These are phyloP conservation scores for Pantelozetes paolii DNA, from an alignment of 2,888 invertebrate genomes.

Conservation along the genomic window DNA sequence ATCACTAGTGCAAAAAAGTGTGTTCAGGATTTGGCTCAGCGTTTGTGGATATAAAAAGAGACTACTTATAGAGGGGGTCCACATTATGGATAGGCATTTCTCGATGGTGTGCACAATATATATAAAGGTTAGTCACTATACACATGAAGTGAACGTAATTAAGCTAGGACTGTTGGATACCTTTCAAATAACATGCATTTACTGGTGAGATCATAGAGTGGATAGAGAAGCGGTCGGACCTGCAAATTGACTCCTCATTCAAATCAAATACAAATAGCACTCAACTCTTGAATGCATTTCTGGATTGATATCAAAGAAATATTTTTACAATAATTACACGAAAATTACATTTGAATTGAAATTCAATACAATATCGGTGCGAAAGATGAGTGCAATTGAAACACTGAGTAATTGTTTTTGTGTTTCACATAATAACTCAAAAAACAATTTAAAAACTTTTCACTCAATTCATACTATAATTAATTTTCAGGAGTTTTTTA, in stretches of 20 bases:
- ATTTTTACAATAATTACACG: background rate
- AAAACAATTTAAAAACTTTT: background rate
- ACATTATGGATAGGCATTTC: background rate
- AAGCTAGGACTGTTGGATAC: slow-evolving; percentile 21
- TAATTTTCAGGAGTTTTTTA: no score
- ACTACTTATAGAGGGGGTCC: background rate
- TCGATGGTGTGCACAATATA: background rate
- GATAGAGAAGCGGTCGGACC: background rate
- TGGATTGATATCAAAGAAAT: background rate
- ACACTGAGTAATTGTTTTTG: background rate
- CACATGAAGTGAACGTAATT: background rate
- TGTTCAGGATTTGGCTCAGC: slow-evolving; percentile 24
- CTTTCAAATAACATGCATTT: slow-evolving; percentile 34
- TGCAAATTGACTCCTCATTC: slow-evolving; percentile 19
- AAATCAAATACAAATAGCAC: background rate
- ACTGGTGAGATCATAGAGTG: background rate
- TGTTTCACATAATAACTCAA: background rate
- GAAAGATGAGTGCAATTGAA: background rate
- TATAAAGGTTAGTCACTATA: slow-evolving; percentile 25
- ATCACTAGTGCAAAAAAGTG: slow-evolving; percentile 12
- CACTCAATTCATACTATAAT: no score
- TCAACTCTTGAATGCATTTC: background rate
- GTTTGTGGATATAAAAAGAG: slow-evolving; percentile 21
- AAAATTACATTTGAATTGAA: background rate
- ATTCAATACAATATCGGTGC: background rate